Evolutionary conservation across 2,797 vertebrate species (phyloP).

Genomic region (Brachyrhaphis roseni): DNA sequence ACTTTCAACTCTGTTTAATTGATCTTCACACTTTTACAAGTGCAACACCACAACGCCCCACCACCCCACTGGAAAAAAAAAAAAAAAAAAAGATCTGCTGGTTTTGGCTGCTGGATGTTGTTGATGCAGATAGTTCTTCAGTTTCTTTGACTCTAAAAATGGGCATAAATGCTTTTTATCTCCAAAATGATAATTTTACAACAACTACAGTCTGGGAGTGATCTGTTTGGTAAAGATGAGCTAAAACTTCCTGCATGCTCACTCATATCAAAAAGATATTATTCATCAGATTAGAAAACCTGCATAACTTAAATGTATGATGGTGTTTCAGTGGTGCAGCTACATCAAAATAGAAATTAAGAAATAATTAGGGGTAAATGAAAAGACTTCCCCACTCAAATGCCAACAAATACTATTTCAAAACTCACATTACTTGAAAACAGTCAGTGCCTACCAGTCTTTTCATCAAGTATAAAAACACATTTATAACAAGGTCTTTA

Average conservation of each 20-base stretch:
- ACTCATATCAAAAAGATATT: not conserved
- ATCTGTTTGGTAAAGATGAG: not conserved
- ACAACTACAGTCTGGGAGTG: not conserved
- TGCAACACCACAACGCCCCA: not conserved
- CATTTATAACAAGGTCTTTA: not conserved
- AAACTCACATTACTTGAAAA: not conserved
- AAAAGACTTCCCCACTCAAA: not conserved
- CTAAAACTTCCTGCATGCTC: not conserved
- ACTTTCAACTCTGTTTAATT: constrained; percentile 47
- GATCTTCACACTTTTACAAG: constrained; percentile 52
- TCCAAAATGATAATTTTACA: not conserved
- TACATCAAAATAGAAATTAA: not conserved
- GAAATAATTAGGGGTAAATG: not conserved
- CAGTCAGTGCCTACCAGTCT: too few species aligned
- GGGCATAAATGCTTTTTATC: not conserved
- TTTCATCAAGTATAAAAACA: not conserved
- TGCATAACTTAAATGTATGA: not conserved
- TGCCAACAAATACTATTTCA: not conserved
- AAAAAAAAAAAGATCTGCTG: not conserved
- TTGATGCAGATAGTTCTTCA: constrained; percentile 7
- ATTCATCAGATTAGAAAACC: not conserved
- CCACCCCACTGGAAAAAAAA: not conserved
- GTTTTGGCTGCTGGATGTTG: constrained; percentile 37
- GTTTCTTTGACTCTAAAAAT: constrained; percentile 2
- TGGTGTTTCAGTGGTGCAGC: not conserved